These are phyloP conservation scores for Helogale parvula DNA, from an alignment of 2,113 vertebrate species.

Conservation along the genomic window DNA sequence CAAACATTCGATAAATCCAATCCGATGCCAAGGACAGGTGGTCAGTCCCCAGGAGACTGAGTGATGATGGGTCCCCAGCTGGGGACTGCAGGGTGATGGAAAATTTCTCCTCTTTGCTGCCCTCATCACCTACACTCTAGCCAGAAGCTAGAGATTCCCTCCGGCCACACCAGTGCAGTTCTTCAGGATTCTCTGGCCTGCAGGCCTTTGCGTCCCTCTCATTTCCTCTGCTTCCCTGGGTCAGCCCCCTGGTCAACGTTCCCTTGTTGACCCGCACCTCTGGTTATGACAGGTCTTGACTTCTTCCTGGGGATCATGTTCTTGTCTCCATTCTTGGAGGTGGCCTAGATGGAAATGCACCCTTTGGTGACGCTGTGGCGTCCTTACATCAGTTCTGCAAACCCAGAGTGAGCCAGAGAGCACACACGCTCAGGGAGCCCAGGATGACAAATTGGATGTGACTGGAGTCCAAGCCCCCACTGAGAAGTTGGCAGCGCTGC, in stretches of 20 bases:
- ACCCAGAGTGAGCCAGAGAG: neutral
- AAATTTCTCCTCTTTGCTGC: conserved; percentile 41
- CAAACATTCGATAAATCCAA: conserved; percentile 56
- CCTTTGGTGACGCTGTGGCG: neutral
- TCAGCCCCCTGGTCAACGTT: neutral
- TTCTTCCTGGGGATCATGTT: neutral
- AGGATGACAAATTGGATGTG: neutral
- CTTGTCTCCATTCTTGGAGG: neutral
- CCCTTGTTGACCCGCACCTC: neutral
- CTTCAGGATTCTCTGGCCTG: neutral
- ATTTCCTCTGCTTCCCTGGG: neutral
- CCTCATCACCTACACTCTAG: neutral
- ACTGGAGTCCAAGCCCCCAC: neutral
- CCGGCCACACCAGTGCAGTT: neutral
- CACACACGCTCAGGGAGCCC: neutral
- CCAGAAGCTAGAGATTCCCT: neutral
- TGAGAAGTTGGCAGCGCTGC: neutral
- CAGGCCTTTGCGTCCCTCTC: neutral
- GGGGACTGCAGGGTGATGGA: conserved; percentile 36
- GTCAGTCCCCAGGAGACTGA: conserved; percentile 34
- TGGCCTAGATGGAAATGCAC: neutral
- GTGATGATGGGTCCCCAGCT: conserved; percentile 50
- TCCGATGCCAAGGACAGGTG: conserved; percentile 65
- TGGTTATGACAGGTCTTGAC: neutral
- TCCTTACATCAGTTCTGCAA: conserved; percentile 1